These are phyloP conservation scores for Zhengitettix transpicula DNA, from an alignment of 2,888 invertebrate species.

Conservation along the genomic window DNA sequence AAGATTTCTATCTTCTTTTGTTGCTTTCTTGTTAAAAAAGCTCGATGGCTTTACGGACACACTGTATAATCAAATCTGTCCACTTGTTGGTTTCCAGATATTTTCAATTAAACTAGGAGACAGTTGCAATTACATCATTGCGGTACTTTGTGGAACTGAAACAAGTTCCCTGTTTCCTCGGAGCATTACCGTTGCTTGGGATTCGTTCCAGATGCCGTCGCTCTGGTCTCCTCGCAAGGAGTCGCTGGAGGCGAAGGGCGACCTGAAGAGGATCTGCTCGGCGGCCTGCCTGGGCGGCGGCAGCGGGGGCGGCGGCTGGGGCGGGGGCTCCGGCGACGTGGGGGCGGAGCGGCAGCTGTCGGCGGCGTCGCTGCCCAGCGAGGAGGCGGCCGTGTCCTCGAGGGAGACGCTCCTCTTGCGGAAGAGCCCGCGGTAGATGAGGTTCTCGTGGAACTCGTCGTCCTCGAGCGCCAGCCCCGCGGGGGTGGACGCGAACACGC, in stretches of 20 bases:
- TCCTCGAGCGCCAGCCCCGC: constrained; percentile 15
- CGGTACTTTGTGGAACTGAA: too few species aligned
- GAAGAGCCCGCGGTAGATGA: constrained; percentile 58
- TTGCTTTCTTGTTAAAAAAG: too few species aligned
- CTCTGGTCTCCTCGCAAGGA: constrained; percentile 70
- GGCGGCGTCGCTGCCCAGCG: constrained; percentile 9
- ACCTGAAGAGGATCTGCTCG: constrained; percentile 17
- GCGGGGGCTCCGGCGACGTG: background rate
- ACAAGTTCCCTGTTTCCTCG: too few species aligned
- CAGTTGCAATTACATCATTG: too few species aligned
- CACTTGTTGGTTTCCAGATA: too few species aligned
- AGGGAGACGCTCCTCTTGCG: constrained; percentile 18
- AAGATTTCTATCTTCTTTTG: too few species aligned
- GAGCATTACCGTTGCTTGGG: constrained; percentile 64
- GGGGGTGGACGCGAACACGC: background rate
- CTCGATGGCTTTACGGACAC: too few species aligned
- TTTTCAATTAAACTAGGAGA: too few species aligned
- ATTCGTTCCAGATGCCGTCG: constrained; percentile 79
- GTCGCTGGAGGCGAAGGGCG: constrained; percentile 68
- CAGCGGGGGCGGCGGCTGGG: background rate
- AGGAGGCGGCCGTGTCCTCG: constrained; percentile 12
- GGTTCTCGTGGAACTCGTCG: constrained; percentile 65
- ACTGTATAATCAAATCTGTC: too few species aligned
- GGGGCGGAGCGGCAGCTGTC: background rate
- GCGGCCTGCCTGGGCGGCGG: background rate